Conservation (phyloP, 2,888 invertebrate genomes). For the Cheilosia soror region DNA sequence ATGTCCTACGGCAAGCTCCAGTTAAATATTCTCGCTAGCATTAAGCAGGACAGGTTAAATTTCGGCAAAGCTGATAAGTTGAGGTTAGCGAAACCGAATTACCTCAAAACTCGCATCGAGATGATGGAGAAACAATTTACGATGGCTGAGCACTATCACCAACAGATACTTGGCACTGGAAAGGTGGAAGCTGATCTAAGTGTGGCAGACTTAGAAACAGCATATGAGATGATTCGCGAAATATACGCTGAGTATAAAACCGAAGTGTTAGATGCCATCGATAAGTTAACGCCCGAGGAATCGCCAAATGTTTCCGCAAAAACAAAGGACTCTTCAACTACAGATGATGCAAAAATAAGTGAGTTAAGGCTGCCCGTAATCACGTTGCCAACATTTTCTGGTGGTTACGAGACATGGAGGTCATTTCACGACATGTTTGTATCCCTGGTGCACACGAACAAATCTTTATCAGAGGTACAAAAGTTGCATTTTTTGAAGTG, state of each 20-base stretch:
- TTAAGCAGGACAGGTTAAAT: background rate
- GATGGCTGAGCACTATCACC: background rate
- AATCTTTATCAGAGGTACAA: background rate
- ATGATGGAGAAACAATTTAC: background rate
- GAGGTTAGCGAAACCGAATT: background rate
- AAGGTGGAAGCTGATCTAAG: background rate
- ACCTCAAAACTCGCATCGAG: background rate
- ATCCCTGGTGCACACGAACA: background rate
- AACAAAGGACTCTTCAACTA: background rate
- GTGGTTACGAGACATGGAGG: slow-evolving; percentile 5
- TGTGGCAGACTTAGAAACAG: background rate
- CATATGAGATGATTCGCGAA: background rate
- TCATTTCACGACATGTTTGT: slow-evolving; percentile 8
- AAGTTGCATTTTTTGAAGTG: background rate
- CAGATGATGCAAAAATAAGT: background rate
- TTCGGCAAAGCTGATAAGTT: background rate
- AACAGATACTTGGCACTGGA: background rate
- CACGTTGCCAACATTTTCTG: background rate
- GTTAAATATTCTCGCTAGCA: background rate
- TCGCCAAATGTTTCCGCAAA: background rate
- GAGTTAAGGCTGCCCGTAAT: background rate
- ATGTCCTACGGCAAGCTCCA: background rate
- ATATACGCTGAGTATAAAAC: background rate
- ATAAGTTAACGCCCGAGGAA: background rate
- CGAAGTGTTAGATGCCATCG: background rate